These are phyloP conservation scores for Sitobion miscanthi DNA, from an alignment of 1,140 invertebrate genomes.

Conservation along the genomic window DNA sequence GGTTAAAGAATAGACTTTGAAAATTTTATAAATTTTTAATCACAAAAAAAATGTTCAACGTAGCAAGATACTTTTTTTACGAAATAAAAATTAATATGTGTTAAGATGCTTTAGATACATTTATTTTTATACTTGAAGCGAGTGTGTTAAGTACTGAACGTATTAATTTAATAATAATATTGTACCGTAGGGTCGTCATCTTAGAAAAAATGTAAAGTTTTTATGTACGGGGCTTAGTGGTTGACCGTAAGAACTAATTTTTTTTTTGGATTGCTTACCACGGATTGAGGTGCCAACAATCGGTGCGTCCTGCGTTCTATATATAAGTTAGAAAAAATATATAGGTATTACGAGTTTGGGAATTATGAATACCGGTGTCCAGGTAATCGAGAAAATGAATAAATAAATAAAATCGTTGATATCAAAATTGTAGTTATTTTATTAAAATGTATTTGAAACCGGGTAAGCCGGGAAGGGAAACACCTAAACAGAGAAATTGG, in stretches of 20 bases:
- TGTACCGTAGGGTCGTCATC: no score
- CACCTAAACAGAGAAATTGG: accelerated
- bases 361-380: neutral
- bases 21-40: neutral
- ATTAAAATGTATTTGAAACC: neutral
- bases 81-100: neutral
- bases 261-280: neutral
- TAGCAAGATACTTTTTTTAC: neutral
- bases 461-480: neutral
- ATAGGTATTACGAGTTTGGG: neutral
- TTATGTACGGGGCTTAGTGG: no score
- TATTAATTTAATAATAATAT: no score
- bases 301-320: no score
- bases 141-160: no score
- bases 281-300: no score
- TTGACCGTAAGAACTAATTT: no score
- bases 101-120: no score
- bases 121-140: no score
- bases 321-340: no score
- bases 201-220: no score
- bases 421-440: neutral
- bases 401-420: neutral
- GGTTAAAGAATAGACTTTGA: neutral
- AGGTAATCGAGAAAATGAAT: neutral
- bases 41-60: neutral